Percentiles rank a stretch among this genome's conserved stretches.
Conservation (phyloP, 2,888 invertebrate genomes). For the Desoria tigrina region DNA sequence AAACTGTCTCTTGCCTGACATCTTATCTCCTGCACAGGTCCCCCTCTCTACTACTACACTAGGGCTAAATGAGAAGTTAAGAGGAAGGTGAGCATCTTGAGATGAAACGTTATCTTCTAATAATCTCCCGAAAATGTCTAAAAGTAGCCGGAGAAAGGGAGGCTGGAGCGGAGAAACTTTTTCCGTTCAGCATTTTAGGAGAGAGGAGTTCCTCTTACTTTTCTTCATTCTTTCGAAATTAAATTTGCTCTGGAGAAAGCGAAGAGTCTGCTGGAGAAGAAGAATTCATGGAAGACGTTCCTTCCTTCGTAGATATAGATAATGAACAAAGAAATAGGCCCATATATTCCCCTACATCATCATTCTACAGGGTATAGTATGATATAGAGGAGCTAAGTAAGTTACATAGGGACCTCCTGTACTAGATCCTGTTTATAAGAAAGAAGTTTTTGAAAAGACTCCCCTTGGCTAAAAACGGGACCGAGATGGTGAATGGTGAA, state of each 20-base stretch:
- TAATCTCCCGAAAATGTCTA: conserved; percentile 19
- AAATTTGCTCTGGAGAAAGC: conserved; percentile 27
- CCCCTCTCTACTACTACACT: conserved; percentile 31
- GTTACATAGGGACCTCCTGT: too few relatives aligned
- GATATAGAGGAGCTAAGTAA: too few relatives aligned
- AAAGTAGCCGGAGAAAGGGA: not conserved
- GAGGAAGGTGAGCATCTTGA: conserved; percentile 22
- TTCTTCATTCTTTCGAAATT: conserved; percentile 49
- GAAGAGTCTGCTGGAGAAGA: conserved; percentile 17
- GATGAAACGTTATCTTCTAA: conserved; percentile 22
- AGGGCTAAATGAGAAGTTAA: conserved; percentile 18
- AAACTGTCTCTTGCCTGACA: conserved; percentile 28
- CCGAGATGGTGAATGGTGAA: conserved; percentile 4
- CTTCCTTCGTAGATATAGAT: conserved; percentile 27
- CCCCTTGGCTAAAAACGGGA: conserved; percentile 41
- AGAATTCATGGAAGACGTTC: conserved; percentile 1
- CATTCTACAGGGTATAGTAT: too few relatives aligned
- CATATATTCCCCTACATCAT: conserved; percentile 18
- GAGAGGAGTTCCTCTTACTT: conserved; percentile 48
- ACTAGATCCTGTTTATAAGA: conserved; percentile 14
- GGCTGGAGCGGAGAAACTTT: not conserved
- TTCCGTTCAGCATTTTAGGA: conserved; percentile 21
- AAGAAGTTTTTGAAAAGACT: conserved; percentile 44
- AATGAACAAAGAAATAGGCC: conserved; percentile 41
- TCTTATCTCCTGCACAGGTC: conserved; percentile 41